A percentile compares a stretch with the other conserved stretches of the same genome.
These are phyloP conservation scores for Quadriops clusia DNA, from an alignment of 2,888 invertebrate species.

Conservation along the genomic window DNA sequence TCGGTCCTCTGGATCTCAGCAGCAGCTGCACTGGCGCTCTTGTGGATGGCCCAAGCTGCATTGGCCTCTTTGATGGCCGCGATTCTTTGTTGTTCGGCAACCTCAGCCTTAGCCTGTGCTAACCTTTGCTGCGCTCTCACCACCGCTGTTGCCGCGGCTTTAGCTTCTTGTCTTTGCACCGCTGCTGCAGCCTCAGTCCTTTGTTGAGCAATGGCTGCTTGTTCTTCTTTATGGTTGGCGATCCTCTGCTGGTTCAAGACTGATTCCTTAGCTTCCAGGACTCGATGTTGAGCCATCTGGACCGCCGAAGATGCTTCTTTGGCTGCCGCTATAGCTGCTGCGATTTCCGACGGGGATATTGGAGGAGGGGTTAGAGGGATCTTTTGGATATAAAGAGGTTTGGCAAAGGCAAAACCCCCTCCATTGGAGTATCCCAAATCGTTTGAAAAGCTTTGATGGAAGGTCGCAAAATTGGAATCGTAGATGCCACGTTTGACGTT, in stretches of 20 bases:
- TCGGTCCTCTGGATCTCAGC: slow-evolving; percentile 57
- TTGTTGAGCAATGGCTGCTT: slow-evolving; percentile 31
- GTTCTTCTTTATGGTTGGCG: slow-evolving; percentile 62
- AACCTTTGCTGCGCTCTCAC: slow-evolving; percentile 57
- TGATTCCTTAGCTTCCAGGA: slow-evolving; percentile 60
- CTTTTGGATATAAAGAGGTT: neutral
- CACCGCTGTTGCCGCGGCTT: slow-evolving; percentile 52
- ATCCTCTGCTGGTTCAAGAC: slow-evolving; percentile 59
- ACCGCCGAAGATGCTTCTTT: slow-evolving; percentile 63
- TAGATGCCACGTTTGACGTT: too few relatives aligned
- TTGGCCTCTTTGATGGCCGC: slow-evolving; percentile 61
- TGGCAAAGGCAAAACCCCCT: neutral
- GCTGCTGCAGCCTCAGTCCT: slow-evolving; percentile 54
- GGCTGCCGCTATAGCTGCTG: slow-evolving; percentile 60
- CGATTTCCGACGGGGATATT: slow-evolving; percentile 52
- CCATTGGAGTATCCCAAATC: neutral
- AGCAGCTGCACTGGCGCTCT: slow-evolving; percentile 57
- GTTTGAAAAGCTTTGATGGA: too few relatives aligned
- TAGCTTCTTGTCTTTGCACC: slow-evolving; percentile 53
- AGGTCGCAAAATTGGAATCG: too few relatives aligned
- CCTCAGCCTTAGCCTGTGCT: slow-evolving; percentile 57
- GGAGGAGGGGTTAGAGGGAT: slow-evolving; percentile 12
- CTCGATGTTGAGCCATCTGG: slow-evolving; percentile 58
- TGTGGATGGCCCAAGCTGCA: slow-evolving; percentile 59
- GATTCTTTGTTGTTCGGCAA: slow-evolving; percentile 58